A percentile compares a stretch with the other conserved stretches of the same genome.
Evolutionary conservation across 2,113 vertebrate genomes (phyloP).

Genomic region (Labeo rohita): DNA sequence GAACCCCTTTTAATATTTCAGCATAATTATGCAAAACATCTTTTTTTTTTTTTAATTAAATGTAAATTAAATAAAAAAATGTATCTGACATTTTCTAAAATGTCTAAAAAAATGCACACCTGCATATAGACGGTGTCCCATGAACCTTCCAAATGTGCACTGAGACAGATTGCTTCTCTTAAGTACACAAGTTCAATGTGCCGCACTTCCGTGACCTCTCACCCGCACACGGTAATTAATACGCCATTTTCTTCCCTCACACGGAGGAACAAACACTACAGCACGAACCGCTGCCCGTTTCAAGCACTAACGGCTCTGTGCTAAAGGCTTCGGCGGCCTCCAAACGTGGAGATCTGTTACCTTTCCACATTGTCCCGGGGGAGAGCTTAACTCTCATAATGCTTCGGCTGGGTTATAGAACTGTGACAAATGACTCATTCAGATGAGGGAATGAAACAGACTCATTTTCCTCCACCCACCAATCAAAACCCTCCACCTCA

Average conservation of each 20-base stretch:
- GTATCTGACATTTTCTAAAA: background rate
- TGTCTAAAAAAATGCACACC: background rate
- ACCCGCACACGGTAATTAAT: slow-evolving; percentile 57
- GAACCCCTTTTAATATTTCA: background rate
- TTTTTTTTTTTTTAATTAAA: too few relatives aligned
- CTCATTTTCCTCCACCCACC: slow-evolving; percentile 73
- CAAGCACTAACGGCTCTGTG: slow-evolving; percentile 34
- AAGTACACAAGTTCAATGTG: slow-evolving; percentile 53
- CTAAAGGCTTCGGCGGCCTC: slow-evolving; percentile 28
- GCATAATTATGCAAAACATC: background rate
- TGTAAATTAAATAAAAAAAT: background rate
- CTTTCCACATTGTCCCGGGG: slow-evolving; percentile 50
- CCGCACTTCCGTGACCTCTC: slow-evolving; percentile 57
- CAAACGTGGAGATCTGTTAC: slow-evolving; percentile 37
- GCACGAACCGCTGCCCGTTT: background rate
- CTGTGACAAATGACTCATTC: slow-evolving; percentile 70
- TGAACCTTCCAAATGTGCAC: slow-evolving; percentile 25
- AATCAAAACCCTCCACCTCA: slow-evolving; percentile 81
- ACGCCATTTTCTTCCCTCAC: slow-evolving; percentile 52
- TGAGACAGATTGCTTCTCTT: slow-evolving; percentile 35
- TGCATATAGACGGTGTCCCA: background rate
- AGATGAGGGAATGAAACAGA: slow-evolving; percentile 73
- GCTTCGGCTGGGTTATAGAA: slow-evolving; percentile 43
- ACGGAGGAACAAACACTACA: slow-evolving; percentile 36
- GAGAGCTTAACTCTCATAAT: slow-evolving; percentile 49